Conservation (phyloP, 1,140 invertebrate genomes). For the Penaeus japonicus region DNA sequence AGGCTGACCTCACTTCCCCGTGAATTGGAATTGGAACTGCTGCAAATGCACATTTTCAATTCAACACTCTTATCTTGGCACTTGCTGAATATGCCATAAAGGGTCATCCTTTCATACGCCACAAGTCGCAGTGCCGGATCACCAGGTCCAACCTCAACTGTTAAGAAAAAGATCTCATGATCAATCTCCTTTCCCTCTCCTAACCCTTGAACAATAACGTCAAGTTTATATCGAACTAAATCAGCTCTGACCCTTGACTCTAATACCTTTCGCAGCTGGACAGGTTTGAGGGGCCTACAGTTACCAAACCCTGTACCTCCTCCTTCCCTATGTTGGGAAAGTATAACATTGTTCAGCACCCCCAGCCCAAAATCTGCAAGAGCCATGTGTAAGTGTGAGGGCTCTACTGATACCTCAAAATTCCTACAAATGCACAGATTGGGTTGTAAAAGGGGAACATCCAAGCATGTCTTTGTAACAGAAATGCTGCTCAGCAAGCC, state of each 20-base stretch:
- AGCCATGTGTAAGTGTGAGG: slow-evolving; percentile 55
- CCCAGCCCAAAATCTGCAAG: slow-evolving; percentile 62
- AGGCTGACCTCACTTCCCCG: slow-evolving; percentile 3
- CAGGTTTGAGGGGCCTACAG: slow-evolving; percentile 32
- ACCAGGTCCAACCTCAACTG: slow-evolving; percentile 24
- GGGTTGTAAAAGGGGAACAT: slow-evolving; percentile 61
- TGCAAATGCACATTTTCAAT: slow-evolving; percentile 49
- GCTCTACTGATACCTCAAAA: slow-evolving; percentile 59
- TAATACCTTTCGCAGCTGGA: slow-evolving; percentile 24
- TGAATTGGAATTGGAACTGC: background rate
- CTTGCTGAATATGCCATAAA: slow-evolving; percentile 26
- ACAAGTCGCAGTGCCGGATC: slow-evolving; percentile 28
- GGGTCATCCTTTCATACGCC: slow-evolving; percentile 46
- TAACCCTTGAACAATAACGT: slow-evolving; percentile 32
- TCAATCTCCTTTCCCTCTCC: background rate
- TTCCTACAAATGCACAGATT: slow-evolving; percentile 63
- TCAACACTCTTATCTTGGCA: slow-evolving; percentile 48
- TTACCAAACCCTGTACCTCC: slow-evolving; percentile 44
- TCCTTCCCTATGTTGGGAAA: slow-evolving; percentile 53
- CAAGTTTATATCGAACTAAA: slow-evolving; percentile 36
- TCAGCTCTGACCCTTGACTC: slow-evolving; percentile 27
- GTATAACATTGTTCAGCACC: slow-evolving; percentile 62
- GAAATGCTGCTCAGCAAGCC: slow-evolving; percentile 61
- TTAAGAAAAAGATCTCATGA: slow-evolving; percentile 44
- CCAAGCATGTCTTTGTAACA: slow-evolving; percentile 59